Conservation (phyloP, 2,797 vertebrate genomes). For the Tapera naevia region DNA sequence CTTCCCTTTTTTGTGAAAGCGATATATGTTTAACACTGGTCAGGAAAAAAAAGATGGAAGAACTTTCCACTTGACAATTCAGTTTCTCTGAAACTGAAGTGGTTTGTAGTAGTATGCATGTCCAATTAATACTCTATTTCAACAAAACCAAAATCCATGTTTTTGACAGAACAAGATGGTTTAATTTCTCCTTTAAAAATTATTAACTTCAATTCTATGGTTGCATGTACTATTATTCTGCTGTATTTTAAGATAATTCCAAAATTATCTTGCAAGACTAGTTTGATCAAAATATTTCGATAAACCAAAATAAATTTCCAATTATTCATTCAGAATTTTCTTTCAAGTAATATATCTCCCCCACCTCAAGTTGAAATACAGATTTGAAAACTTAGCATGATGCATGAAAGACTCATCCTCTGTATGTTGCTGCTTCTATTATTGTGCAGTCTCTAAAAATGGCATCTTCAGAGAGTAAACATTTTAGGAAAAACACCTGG, state of each 20-base stretch:
- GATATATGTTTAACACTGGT: background rate
- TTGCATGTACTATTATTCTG: background rate
- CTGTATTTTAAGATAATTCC: background rate
- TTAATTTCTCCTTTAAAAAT: background rate
- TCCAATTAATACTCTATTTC: background rate
- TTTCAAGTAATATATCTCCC: background rate
- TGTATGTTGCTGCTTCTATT: background rate
- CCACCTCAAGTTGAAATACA: background rate
- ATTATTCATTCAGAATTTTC: background rate
- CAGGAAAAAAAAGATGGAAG: background rate
- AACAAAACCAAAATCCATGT: background rate
- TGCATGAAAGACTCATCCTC: background rate
- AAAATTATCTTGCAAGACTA: background rate
- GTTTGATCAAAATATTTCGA: background rate
- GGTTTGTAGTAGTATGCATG: background rate
- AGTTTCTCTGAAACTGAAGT: background rate
- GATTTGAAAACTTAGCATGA: background rate
- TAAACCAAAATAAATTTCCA: background rate
- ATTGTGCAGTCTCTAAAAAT: background rate
- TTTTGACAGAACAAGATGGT: background rate
- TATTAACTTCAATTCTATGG: background rate
- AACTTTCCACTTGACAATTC: background rate
- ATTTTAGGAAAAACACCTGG: background rate
- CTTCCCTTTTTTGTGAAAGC: background rate
- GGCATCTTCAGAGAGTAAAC: background rate